A percentile compares a stretch with the other conserved stretches of the same genome.
Conservation (phyloP, 35 echinoderm and acorn worm genomes). For the Lytechinus pictus region DNA sequence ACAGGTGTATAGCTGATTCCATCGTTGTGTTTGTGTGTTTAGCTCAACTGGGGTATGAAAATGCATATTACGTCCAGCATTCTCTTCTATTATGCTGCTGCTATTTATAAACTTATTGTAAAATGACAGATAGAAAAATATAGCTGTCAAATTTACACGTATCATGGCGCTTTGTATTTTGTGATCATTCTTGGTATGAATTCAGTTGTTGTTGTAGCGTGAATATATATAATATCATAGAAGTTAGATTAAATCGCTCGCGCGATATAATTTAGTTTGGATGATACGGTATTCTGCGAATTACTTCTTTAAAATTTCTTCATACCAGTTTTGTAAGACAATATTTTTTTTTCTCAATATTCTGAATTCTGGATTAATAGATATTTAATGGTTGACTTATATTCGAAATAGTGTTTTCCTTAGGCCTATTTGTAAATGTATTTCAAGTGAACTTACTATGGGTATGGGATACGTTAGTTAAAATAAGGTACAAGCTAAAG, state of each 20-base stretch:
- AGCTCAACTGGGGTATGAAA: background rate
- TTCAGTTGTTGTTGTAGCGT: background rate
- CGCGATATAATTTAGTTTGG: background rate
- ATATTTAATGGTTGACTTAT: background rate
- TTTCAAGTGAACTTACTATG: no score
- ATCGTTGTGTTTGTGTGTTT: background rate
- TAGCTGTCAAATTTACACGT: background rate
- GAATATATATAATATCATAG: background rate
- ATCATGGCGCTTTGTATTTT: background rate
- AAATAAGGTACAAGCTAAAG: no score
- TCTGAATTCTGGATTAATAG: no score
- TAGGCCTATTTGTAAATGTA: no score
- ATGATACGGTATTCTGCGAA: no score
- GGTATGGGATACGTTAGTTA: no score
- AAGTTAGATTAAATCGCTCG: background rate
- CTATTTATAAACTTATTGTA: slow-evolving; percentile 7
- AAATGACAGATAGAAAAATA: background rate
- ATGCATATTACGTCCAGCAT: background rate
- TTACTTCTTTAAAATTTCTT: no score
- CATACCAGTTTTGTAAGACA: no score
- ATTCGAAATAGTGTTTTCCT: background rate
- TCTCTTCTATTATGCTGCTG: background rate
- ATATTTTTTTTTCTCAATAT: no score
- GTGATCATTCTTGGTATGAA: background rate
- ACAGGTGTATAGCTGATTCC: background rate